Conservation (phyloP, 2,888 invertebrate species). For the Lapara coniferarum region DNA sequence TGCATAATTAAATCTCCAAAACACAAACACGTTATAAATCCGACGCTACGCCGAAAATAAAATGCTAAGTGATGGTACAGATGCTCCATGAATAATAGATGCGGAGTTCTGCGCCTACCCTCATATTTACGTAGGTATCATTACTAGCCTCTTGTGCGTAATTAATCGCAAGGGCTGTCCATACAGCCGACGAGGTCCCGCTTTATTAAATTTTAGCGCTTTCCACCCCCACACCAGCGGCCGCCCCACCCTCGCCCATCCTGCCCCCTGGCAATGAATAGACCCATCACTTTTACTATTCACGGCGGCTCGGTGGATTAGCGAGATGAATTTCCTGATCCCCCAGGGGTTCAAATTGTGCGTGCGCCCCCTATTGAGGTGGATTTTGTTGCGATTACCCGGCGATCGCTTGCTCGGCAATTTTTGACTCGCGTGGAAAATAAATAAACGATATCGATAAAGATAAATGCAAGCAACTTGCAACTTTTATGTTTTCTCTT, state of each 20-base stretch:
- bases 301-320: constrained; percentile 75
- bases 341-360: constrained; percentile 68
- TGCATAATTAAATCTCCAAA: constrained; percentile 27
- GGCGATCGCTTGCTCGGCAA: constrained; percentile 34
- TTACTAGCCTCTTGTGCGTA: constrained; percentile 77
- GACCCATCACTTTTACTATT: constrained; percentile 83
- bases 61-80: constrained; percentile 38
- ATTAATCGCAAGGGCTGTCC: constrained; percentile 78
- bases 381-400: constrained; percentile 60
- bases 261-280: constrained; percentile 67
- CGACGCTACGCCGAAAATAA: constrained; percentile 6
- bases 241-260: constrained; percentile 33
- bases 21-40: constrained; percentile 28
- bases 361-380: constrained; percentile 61
- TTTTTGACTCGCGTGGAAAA: constrained; percentile 17
- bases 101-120: constrained; percentile 51
- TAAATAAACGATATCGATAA: not conserved
- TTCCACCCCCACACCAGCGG: constrained; percentile 50
- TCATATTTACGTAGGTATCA: constrained; percentile 62
- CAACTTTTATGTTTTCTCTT: too few relatives aligned
- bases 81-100: constrained; percentile 62
- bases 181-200: constrained; percentile 56
- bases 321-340: constrained; percentile 78
- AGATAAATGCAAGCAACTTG: too few relatives aligned
- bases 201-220: constrained; percentile 84